A percentile compares a stretch with the other conserved stretches of the same genome.
These are phyloP conservation scores for Gobio occitaniae DNA, from an alignment of 2,797 vertebrate species.

Conservation along the genomic window DNA sequence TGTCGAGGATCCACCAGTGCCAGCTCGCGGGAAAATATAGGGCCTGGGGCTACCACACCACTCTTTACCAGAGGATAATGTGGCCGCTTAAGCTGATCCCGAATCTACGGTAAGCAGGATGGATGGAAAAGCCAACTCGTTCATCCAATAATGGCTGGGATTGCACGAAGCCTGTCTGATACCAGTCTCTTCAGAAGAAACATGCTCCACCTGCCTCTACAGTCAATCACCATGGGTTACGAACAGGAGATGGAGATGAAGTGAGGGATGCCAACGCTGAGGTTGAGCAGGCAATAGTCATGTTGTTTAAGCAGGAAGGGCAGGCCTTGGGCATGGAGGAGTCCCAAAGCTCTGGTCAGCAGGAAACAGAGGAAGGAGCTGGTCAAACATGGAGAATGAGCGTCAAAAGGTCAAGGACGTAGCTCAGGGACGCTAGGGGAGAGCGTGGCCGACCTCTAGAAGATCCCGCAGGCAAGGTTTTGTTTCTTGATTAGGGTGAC, in stretches of 20 bases:
- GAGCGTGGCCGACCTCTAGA: conserved; percentile 1
- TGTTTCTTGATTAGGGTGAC: conserved; percentile 24
- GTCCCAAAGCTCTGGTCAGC: conserved; percentile 7
- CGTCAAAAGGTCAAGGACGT: neutral
- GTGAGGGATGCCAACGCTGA: conserved; percentile 18
- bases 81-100: conserved; percentile 27
- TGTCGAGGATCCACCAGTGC: neutral
- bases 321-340: conserved; percentile 37
- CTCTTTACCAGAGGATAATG: conserved; percentile 21
- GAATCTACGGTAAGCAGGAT: no score
- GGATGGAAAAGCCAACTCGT: no score
- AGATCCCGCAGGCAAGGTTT: conserved; percentile 30
- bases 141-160: no score
- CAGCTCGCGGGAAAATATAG: neutral
- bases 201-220: conserved; percentile 17
- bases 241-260: conserved; percentile 7
- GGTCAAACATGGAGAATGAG: conserved; percentile 30
- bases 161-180: conserved; percentile 11
- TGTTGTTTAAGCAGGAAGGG: conserved; percentile 29
- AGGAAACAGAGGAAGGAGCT: conserved; percentile 43
- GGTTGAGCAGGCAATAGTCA: neutral
- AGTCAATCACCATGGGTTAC: neutral
- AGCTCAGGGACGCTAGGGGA: conserved; percentile 25
- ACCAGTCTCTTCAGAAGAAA: conserved; percentile 1
- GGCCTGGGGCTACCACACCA: conserved; percentile 37